Evolutionary conservation across 30 jellyfish, hydroid and myxozoan genomes (phyloP).

Genomic region (Hydractinia echinata): DNA sequence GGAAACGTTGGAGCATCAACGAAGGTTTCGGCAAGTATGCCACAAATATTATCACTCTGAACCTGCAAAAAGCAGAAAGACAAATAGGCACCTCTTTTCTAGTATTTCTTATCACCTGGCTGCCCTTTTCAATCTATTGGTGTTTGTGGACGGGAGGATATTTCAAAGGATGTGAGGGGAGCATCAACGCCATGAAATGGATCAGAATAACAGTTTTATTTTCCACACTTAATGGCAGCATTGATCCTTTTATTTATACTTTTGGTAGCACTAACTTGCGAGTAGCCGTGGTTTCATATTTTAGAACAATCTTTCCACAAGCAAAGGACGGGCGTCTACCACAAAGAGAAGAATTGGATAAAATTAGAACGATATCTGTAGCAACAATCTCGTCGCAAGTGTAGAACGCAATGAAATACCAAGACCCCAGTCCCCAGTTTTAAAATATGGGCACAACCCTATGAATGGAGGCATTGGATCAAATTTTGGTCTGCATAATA

Average conservation of each 20-base stretch:
- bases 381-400: too few species aligned
- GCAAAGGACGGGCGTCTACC: too few species aligned
- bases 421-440: too few species aligned
- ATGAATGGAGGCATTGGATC: too few species aligned
- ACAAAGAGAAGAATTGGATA: too few species aligned
- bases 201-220: slow-evolving; percentile 61
- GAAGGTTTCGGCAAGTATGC: slow-evolving; percentile 32
- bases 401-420: too few species aligned
- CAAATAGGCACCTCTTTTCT: slow-evolving; percentile 61
- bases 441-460: too few species aligned
- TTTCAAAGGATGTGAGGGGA: slow-evolving; percentile 32
- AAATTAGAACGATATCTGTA: too few species aligned
- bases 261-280: slow-evolving; percentile 48
- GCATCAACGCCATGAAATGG: slow-evolving; percentile 35
- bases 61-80: slow-evolving; percentile 74
- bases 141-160: slow-evolving; percentile 39
- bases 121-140: slow-evolving; percentile 77
- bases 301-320: too few species aligned
- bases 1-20: slow-evolving; percentile 43
- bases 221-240: slow-evolving; percentile 58
- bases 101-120: slow-evolving; percentile 63
- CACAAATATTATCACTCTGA: slow-evolving; percentile 29
- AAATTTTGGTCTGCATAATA: too few species aligned
- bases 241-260: slow-evolving; percentile 69
- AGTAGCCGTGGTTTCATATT: neutral